A percentile compares a stretch with the other conserved stretches of the same genome.
phyloP scores from a whole-genome alignment of 2,797 vertebrate genomes.

The Syndactyla subalaris region DNA sequence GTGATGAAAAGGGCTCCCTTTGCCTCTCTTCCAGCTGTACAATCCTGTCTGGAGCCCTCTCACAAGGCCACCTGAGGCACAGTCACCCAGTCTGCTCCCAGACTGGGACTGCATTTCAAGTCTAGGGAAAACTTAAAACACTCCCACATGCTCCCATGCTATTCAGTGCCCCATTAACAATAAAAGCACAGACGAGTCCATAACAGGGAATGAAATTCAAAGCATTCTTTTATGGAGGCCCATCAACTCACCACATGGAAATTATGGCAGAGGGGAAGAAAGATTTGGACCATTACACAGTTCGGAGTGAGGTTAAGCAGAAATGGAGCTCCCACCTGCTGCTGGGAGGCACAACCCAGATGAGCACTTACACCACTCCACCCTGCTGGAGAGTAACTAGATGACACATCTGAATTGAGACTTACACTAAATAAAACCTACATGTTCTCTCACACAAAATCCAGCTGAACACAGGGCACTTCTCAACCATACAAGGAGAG shows the following conservation, averaged over 20 bases:
- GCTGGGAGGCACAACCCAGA: neutral
- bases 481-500: neutral
- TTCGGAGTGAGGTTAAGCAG: neutral
- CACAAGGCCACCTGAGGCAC: neutral
- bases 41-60: neutral
- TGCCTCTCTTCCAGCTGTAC: neutral
- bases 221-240: neutral
- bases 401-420: neutral
- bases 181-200: neutral
- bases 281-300: neutral
- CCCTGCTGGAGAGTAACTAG: neutral
- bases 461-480: neutral
- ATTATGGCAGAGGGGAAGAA: neutral
- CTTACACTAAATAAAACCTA: neutral
- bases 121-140: neutral
- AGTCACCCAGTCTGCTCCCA: neutral
- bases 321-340: neutral
- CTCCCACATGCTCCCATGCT: neutral
- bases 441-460: neutral
- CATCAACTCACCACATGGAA: neutral
- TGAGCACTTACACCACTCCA: neutral
- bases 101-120: neutral
- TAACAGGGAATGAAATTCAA: neutral
- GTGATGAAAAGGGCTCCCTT: slow-evolving; percentile 5
- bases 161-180: neutral